Percentiles rank a stretch among this genome's conserved stretches.
Conservation (phyloP, 1,140 invertebrate species). For the Platyura marginata region DNA sequence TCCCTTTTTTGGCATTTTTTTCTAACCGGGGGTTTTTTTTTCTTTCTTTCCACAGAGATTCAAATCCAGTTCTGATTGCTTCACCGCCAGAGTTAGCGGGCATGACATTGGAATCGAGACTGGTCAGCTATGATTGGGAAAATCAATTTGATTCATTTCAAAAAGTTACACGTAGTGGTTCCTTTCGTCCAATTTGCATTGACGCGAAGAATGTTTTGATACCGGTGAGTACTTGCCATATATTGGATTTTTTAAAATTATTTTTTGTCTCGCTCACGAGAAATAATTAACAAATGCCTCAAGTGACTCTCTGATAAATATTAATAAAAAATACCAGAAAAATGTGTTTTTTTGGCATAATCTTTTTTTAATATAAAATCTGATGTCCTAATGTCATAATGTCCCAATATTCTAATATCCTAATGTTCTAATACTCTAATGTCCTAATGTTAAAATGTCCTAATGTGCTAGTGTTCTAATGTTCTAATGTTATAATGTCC, state of each 20-base stretch:
- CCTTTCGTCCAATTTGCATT: slow-evolving; percentile 47
- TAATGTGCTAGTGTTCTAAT: no score
- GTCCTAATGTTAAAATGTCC: no score
- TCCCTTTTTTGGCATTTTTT: not conserved
- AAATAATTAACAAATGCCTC: no score
- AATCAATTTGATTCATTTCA: slow-evolving; percentile 47
- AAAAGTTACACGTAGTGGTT: slow-evolving; percentile 40
- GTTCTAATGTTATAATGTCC: no score
- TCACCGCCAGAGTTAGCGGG: slow-evolving; percentile 39
- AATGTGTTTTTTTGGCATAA: no score
- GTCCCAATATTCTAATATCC: no score
- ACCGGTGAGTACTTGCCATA: slow-evolving; percentile 27
- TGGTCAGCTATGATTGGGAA: slow-evolving; percentile 49
- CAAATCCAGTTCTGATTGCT: slow-evolving; percentile 41
- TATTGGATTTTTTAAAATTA: not conserved
- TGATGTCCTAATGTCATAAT: no score
- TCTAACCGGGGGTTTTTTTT: not conserved
- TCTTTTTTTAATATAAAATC: no score
- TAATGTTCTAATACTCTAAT: no score
- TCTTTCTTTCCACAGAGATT: slow-evolving; percentile 30
- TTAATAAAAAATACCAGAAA: no score
- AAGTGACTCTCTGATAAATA: no score
- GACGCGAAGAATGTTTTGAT: slow-evolving; percentile 35
- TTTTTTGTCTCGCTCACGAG: no score
- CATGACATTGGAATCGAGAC: slow-evolving; percentile 44